phyloP scores from a whole-genome alignment of 2,113 vertebrate genomes.

The Toxostoma redivivum region DNA sequence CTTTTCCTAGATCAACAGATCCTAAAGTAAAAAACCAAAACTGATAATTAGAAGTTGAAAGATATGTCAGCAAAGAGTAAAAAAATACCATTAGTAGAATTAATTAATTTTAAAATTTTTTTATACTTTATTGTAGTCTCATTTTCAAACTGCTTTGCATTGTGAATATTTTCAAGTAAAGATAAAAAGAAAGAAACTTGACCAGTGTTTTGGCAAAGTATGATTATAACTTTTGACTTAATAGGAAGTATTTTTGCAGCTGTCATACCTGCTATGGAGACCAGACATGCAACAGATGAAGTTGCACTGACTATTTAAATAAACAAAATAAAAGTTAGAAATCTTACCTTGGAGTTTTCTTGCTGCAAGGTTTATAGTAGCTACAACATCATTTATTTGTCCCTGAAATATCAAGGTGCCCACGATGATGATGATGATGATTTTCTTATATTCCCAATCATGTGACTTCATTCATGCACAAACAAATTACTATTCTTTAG shows the following conservation, averaged over 20 bases:
- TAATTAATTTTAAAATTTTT: background rate
- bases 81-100: background rate
- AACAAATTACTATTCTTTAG: background rate
- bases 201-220: background rate
- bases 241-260: background rate
- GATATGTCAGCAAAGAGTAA: background rate
- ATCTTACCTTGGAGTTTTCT: background rate
- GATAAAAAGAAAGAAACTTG: background rate
- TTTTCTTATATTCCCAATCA: background rate
- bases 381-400: background rate
- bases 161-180: background rate
- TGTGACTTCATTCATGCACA: background rate
- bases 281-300: background rate
- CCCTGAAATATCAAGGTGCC: background rate
- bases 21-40: background rate
- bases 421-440: background rate
- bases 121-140: background rate
- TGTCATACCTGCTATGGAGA: background rate
- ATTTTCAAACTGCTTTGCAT: background rate
- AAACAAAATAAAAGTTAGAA: rapidly evolving
- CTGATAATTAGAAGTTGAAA: background rate
- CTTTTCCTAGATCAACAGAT: background rate
- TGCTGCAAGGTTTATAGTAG: background rate
- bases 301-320: background rate
- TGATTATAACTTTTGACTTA: background rate